Conservation (phyloP, 2,888 invertebrate genomes). For the Pollenia griseotomentosa region DNA sequence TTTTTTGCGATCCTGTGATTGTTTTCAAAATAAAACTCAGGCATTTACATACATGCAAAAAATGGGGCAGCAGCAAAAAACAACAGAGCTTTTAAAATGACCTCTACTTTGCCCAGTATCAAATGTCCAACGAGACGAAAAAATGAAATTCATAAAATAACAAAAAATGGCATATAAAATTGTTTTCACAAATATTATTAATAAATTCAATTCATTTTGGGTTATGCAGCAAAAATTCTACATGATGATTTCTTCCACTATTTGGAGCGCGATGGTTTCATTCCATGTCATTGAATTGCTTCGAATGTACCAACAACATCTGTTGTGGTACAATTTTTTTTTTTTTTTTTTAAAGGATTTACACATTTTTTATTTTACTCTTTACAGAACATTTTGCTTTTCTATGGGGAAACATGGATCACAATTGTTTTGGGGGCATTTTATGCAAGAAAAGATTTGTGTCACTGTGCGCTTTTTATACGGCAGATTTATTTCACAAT, state of each 20-base stretch:
- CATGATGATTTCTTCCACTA: neutral
- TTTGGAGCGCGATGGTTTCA: conserved; percentile 42
- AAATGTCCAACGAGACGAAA: conserved; percentile 19
- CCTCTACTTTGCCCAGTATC: neutral
- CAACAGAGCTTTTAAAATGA: neutral
- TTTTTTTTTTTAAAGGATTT: neutral
- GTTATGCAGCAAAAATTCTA: conserved; percentile 31
- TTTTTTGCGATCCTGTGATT: conserved; percentile 24
- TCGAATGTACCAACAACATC: conserved; percentile 45
- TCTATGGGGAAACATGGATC: neutral
- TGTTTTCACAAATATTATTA: conserved; percentile 61
- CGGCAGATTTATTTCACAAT: conserved; percentile 58
- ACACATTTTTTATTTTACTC: conserved; percentile 19
- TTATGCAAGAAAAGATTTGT: conserved; percentile 1
- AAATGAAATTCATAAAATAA: neutral
- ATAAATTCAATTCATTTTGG: conserved; percentile 66
- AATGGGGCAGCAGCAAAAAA: neutral
- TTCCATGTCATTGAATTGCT: conserved; percentile 55
- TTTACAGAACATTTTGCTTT: conserved; percentile 6
- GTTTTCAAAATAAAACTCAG: conserved; percentile 32
- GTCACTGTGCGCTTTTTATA: neutral
- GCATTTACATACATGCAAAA: conserved; percentile 11
- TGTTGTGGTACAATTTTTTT: conserved; percentile 42
- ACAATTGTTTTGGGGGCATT: conserved; percentile 23
- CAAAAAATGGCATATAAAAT: conserved; percentile 16